Base-by-base conservation (phyloP, 1,140 invertebrate genomes). In the Atta texana region DNA sequence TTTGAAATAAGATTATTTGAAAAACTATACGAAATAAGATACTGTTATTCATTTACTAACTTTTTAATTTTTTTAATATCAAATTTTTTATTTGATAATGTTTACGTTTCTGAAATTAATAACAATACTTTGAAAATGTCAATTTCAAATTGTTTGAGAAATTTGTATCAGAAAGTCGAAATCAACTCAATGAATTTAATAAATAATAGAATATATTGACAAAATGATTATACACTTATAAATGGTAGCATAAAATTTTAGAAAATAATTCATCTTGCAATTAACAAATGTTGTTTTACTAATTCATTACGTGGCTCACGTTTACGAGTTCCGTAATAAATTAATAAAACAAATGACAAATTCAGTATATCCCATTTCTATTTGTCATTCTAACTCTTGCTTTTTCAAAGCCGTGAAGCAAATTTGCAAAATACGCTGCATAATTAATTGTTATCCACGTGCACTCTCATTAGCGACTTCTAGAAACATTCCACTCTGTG, bases 241-340 rank as follows among this genome's bases (percentile, higher is more conserved):
- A 51, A 49, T 8, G 16, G 7, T 51, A 28, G 7, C 21, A 3
- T 24, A 71, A 49, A 44, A 31, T 69, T 14, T 51, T 51, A 24
- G 16, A 69, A 49, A 69, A 12, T 31, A 0, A 44, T 7, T 66
- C 7, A 44, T 71, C 18, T 71, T 71, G 16, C 68, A 71, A 5
- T 71, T 71, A 69, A 69, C 39, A 69, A 66, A 59, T 44, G 39
- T 44, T 44, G 39, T 44, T 44, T 44, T 44, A 44, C 39, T 44
- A 44, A 44, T 44, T 44, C 3, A 12, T 44, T 44, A 10, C 39
- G 2, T 10, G 8, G 8, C 3, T 1, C 6, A 18, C 31, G 3
- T n/a, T 75, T 59, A 21, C 69, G 1, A 57, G 28, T 18, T 59
- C 14, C 12, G 6, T 49, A 59, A 57, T 75, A 59, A 34, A 39